These are phyloP conservation scores for Congeria kusceri DNA, from an alignment of 2,888 invertebrate species.

Conservation along the genomic window DNA sequence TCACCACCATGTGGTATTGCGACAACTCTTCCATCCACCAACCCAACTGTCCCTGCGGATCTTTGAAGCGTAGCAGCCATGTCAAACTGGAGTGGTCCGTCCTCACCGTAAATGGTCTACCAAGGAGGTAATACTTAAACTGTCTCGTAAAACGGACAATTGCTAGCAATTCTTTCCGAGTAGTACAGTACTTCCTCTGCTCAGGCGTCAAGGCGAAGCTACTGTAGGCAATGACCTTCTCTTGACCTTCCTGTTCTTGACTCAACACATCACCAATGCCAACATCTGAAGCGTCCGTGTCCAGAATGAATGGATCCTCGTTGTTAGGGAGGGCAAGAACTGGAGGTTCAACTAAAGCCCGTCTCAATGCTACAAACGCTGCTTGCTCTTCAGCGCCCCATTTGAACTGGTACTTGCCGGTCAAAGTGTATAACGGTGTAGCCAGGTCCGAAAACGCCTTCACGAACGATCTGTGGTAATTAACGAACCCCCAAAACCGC, in stretches of 20 bases:
- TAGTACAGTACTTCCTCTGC: conserved; percentile 14
- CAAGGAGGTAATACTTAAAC: conserved; percentile 6
- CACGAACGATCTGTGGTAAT: conserved; percentile 55
- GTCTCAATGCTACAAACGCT: conserved; percentile 23
- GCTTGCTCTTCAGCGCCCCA: conserved; percentile 23
- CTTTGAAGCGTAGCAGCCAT: conserved; percentile 4
- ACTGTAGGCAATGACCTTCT: conserved; percentile 33
- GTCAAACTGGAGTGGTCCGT: conserved; percentile 28
- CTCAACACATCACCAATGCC: neutral
- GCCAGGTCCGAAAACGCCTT: conserved; percentile 34
- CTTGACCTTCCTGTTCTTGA: conserved; percentile 37
- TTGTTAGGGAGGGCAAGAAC: conserved; percentile 15
- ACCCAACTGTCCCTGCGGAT: conserved; percentile 10
- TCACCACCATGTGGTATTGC: conserved; percentile 22
- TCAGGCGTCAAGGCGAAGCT: conserved; percentile 34
- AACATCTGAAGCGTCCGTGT: conserved; percentile 31
- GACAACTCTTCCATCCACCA: conserved; percentile 9
- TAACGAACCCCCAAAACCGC: conserved; percentile 54
- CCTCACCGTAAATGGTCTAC: conserved; percentile 13
- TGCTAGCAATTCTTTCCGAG: too few relatives aligned
- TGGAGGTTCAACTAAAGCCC: conserved; percentile 6
- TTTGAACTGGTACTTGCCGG: conserved; percentile 26
- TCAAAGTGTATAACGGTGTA: conserved; percentile 16
- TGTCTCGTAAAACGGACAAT: neutral
- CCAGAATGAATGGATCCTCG: conserved; percentile 26